Evolutionary conservation across 2,113 vertebrate species (phyloP).

Genomic region (Epinephelus cyanopodus): DNA sequence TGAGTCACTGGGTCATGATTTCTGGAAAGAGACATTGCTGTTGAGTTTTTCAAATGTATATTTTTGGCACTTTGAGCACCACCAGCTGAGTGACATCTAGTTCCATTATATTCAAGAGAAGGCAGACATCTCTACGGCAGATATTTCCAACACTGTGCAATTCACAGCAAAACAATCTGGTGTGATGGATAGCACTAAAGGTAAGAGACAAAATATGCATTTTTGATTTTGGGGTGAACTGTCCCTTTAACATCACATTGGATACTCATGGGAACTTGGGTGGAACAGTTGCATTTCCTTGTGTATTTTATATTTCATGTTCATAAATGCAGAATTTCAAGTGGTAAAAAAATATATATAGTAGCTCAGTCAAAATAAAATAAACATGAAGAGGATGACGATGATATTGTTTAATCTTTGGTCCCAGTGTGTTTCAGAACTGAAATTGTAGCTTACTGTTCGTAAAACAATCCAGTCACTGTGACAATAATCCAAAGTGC

Average conservation of each 20-base stretch:
- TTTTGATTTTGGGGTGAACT: too few relatives aligned
- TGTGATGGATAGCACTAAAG: too few relatives aligned
- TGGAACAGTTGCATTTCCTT: background rate
- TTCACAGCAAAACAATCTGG: too few relatives aligned
- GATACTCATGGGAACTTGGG: background rate
- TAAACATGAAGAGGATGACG: background rate
- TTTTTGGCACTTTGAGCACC: too few relatives aligned
- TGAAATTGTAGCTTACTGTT: conserved; percentile 85
- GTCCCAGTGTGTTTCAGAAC: background rate
- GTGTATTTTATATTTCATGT: background rate
- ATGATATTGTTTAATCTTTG: background rate
- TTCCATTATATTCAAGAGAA: too few relatives aligned
- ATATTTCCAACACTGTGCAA: background rate
- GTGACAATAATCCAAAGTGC: conserved; percentile 95
- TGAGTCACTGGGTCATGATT: too few relatives aligned
- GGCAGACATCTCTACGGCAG: too few relatives aligned
- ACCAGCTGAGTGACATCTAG: too few relatives aligned
- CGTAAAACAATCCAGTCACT: conserved; percentile 96
- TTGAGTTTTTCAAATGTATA: too few relatives aligned
- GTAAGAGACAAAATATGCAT: too few relatives aligned
- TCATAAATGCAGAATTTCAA: background rate
- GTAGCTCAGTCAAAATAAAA: background rate
- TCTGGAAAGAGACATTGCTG: too few relatives aligned
- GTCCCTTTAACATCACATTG: too few relatives aligned
- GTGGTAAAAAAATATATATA: background rate